Evolutionary conservation across 2,888 invertebrate species (phyloP).

Genomic region (Coelinius sp.): DNA sequence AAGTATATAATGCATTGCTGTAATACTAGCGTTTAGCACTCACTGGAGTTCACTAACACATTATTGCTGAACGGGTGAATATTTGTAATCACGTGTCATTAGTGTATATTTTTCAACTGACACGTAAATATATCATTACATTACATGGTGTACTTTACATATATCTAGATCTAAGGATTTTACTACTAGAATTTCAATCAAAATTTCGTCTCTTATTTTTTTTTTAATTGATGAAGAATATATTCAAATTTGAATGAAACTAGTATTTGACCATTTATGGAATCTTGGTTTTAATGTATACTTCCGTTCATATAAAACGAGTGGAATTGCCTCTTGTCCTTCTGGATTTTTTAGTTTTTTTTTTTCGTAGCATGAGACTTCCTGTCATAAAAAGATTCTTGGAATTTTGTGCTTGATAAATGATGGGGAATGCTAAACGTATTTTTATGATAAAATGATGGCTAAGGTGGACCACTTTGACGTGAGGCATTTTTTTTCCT

Average conservation of each 20-base stretch:
- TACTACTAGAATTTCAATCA: neutral
- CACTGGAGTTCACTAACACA: slow-evolving; percentile 1
- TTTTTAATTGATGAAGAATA: neutral
- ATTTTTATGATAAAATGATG: neutral
- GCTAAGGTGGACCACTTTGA: slow-evolving; percentile 8
- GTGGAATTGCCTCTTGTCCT: neutral
- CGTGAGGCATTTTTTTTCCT: neutral
- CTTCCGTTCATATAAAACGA: neutral
- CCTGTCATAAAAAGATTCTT: neutral
- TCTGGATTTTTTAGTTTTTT: neutral
- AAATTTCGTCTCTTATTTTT: slow-evolving; percentile 3
- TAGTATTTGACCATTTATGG: neutral
- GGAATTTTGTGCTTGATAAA: neutral
- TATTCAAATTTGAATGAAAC: neutral
- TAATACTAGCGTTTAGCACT: neutral
- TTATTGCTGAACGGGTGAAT: slow-evolving; percentile 19
- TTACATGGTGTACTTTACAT: no score
- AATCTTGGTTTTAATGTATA: neutral
- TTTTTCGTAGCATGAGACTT: neutral
- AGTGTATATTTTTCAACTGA: slow-evolving; percentile 4
- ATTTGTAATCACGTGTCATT: slow-evolving; percentile 28
- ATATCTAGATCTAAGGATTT: no score
- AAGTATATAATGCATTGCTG: slow-evolving; percentile 12
- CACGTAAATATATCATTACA: neutral
- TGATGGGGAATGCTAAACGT: neutral